phyloP scores from a whole-genome alignment of 2,797 vertebrate genomes.

The Sebastes hubbsi region DNA sequence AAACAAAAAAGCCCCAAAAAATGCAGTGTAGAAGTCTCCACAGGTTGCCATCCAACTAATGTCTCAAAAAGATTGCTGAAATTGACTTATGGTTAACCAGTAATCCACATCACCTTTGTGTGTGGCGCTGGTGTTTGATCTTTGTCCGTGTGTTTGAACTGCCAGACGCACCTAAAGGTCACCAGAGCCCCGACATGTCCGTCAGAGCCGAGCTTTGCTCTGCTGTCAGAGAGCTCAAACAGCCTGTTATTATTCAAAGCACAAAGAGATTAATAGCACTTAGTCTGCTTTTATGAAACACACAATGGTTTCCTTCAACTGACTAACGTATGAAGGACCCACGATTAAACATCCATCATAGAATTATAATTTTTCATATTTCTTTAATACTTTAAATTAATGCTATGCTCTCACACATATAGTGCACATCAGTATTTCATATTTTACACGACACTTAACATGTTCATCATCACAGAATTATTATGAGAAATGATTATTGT shows the following conservation, averaged over 20 bases:
- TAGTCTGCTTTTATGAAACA: slow-evolving; percentile 3
- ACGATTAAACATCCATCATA: background rate
- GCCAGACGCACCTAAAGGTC: slow-evolving; percentile 58
- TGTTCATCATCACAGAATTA: background rate
- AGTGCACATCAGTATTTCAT: background rate
- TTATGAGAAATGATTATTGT: background rate
- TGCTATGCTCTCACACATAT: background rate
- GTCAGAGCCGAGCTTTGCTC: slow-evolving; percentile 39
- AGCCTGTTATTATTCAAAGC: slow-evolving; percentile 21
- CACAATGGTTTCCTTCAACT: slow-evolving; percentile 5
- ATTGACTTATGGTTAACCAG: background rate
- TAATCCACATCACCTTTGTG: background rate
- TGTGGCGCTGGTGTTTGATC: slow-evolving; percentile 18
- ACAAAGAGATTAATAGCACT: slow-evolving; percentile 17
- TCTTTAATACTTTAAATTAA: background rate
- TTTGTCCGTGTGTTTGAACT: slow-evolving; percentile 40
- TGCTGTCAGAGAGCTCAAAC: slow-evolving; percentile 47
- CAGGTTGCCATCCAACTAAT: background rate
- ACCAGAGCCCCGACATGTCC: slow-evolving; percentile 36
- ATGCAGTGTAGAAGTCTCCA: background rate
- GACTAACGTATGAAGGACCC: background rate
- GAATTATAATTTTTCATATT: background rate
- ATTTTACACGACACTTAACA: background rate
- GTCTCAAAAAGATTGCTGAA: background rate
- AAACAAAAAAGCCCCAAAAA: background rate